These are phyloP conservation scores for Tetramorium bicarinatum DNA, from an alignment of 2,888 invertebrate genomes.

Conservation along the genomic window DNA sequence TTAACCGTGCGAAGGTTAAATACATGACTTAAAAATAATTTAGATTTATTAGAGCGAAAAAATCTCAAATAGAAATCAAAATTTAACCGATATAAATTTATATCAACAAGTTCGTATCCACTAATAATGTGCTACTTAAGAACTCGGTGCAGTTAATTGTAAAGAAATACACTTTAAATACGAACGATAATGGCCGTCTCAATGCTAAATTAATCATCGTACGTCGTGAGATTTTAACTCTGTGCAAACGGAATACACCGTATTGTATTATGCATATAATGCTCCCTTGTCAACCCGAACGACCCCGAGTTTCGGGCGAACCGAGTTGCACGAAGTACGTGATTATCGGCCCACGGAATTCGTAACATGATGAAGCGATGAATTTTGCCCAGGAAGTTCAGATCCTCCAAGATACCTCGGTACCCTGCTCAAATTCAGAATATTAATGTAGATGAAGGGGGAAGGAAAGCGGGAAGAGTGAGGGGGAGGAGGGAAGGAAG, in stretches of 20 bases:
- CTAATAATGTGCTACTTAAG: neutral
- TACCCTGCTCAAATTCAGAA: neutral
- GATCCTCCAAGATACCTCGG: neutral
- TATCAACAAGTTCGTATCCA: neutral
- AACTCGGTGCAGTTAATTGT: neutral
- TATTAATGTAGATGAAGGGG: slow-evolving; percentile 30
- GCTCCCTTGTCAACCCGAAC: neutral
- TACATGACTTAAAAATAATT: slow-evolving; percentile 52
- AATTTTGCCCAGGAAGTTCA: slow-evolving; percentile 19
- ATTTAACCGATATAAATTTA: neutral
- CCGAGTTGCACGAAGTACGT: slow-evolving; percentile 16
- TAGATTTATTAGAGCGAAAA: neutral
- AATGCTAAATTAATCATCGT: neutral
- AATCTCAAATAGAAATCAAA: neutral
- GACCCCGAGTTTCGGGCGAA: neutral
- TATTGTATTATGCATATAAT: slow-evolving; percentile 31
- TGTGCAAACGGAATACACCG: neutral
- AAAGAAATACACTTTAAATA: neutral
- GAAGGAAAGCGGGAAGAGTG: no score
- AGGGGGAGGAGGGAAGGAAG: neutral
- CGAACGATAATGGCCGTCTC: neutral
- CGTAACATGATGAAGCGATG: slow-evolving; percentile 21
- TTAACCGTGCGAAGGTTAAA: slow-evolving; percentile 65
- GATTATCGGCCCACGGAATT: slow-evolving; percentile 35
- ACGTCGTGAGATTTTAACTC: neutral